Percentiles rank a stretch among this genome's conserved stretches.
These are phyloP conservation scores for Drosophila mimetica DNA, from an alignment of 2,888 invertebrate species.

Conservation along the genomic window DNA sequence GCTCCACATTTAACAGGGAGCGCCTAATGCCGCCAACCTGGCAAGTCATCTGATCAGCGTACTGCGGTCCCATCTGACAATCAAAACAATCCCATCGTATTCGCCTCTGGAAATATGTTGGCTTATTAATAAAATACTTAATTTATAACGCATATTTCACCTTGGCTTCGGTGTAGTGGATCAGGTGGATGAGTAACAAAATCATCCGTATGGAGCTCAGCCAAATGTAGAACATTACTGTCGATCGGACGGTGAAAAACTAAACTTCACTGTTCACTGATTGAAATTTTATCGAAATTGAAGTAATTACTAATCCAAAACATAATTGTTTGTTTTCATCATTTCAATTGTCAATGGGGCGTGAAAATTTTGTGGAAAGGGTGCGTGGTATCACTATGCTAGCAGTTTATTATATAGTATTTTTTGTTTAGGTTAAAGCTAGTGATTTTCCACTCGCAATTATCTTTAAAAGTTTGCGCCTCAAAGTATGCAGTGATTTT, in stretches of 20 bases:
- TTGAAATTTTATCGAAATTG: neutral
- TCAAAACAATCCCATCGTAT: conserved; percentile 33
- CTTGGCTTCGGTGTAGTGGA: conserved; percentile 16
- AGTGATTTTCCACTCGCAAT: neutral
- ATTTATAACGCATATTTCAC: neutral
- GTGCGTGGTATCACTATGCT: neutral
- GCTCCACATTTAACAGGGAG: conserved; percentile 28
- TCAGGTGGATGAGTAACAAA: conserved; percentile 17
- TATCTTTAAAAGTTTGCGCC: neutral
- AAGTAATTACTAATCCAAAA: conserved; percentile 3
- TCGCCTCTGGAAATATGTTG: conserved; percentile 11
- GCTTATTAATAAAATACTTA: neutral
- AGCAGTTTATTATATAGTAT: neutral
- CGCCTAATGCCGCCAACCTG: conserved; percentile 3
- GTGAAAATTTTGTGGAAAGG: neutral
- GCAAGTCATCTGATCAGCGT: conserved; percentile 10
- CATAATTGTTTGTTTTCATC: conserved; percentile 7
- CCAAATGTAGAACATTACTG: conserved; percentile 24
- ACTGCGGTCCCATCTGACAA: conserved; percentile 5
- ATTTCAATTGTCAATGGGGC: neutral
- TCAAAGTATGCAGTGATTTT: conserved; percentile 13
- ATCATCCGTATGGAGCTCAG: conserved; percentile 9
- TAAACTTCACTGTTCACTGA: neutral
- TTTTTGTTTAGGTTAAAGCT: neutral
- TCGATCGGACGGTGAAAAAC: conserved; percentile 1